Conservation (phyloP, 2,113 vertebrate genomes). For the Antechinus stuartii region DNA sequence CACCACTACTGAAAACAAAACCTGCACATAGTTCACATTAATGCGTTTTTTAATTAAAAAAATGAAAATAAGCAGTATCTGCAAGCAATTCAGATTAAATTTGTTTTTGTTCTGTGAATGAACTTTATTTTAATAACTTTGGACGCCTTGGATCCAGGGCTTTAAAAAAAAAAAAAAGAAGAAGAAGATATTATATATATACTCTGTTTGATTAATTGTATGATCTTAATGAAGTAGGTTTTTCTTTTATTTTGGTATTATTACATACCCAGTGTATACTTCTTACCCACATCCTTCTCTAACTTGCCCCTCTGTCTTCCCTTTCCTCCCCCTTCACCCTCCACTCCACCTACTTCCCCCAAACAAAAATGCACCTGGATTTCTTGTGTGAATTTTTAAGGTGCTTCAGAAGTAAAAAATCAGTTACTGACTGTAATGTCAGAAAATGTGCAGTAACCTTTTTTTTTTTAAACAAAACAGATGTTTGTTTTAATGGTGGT, state of each 20-base stretch:
- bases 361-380: constrained; percentile 45
- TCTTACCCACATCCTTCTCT: constrained; percentile 66
- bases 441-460: constrained; percentile 82
- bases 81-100: constrained; percentile 91
- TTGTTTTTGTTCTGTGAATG: constrained; percentile 94
- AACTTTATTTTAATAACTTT: constrained; percentile 92
- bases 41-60: constrained; percentile 92
- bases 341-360: background rate
- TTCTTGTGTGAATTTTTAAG: constrained; percentile 74
- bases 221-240: constrained; percentile 92
- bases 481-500: background rate
- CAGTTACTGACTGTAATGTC: constrained; percentile 70
- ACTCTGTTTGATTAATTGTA: constrained; percentile 93
- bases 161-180: constrained; percentile 89
- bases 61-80: constrained; percentile 94
- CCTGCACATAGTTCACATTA: constrained; percentile 91
- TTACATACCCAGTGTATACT: constrained; percentile 90
- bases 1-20: constrained; percentile 88
- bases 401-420: constrained; percentile 64
- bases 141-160: constrained; percentile 92
- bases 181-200: constrained; percentile 89
- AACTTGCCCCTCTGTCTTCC: background rate
- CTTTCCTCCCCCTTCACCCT: background rate
- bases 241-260: constrained; percentile 89
- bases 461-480: background rate